These are phyloP conservation scores for Diplodus puntazzo DNA, from an alignment of 2,797 vertebrate species.

Conservation along the genomic window DNA sequence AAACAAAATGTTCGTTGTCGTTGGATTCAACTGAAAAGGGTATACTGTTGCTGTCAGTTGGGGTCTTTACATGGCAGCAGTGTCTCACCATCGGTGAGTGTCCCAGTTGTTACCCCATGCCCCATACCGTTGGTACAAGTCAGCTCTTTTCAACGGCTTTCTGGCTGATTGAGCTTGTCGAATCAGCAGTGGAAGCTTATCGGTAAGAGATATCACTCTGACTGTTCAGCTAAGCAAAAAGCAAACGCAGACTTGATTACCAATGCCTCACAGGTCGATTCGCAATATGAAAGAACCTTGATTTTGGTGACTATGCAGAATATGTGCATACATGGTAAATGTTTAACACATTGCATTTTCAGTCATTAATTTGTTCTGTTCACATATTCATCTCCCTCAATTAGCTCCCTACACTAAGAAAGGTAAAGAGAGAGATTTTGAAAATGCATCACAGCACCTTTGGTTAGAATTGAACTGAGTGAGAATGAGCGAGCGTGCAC, in stretches of 20 bases:
- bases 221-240: no score
- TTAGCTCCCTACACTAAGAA: background rate
- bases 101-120: no score
- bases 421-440: background rate
- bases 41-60: background rate
- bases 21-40: background rate
- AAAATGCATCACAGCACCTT: conserved; percentile 36
- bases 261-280: background rate
- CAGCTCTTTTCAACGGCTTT: no score
- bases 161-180: no score
- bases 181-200: no score
- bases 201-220: no score
- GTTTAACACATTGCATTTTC: background rate
- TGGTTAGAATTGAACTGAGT: conserved; percentile 13
- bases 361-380: background rate
- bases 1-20: background rate
- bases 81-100: no score
- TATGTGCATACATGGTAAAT: background rate
- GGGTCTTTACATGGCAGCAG: no score
- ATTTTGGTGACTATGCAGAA: background rate
- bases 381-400: background rate
- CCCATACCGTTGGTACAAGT: no score
- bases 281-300: background rate
- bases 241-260: background rate
- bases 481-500: conserved; percentile 24